phyloP scores from a whole-genome alignment of 2,797 vertebrate species.

The Cuniculus paca region DNA sequence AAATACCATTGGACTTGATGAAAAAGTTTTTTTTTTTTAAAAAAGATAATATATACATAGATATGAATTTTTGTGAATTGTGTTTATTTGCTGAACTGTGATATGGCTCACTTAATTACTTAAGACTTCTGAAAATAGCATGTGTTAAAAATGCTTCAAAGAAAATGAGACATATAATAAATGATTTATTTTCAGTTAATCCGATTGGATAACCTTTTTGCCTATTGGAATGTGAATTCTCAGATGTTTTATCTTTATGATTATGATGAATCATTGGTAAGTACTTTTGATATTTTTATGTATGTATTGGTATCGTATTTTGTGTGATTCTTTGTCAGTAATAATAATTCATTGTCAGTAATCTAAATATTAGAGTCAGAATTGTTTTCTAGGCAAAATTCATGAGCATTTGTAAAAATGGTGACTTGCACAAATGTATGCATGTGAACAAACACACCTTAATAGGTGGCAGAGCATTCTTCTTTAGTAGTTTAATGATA shows the following conservation, averaged over 20 bases:
- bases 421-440: background rate
- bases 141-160: constrained; percentile 60
- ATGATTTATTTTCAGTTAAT: constrained; percentile 92
- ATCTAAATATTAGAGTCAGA: background rate
- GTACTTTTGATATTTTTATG: background rate
- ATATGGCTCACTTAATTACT: constrained; percentile 9
- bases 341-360: constrained; percentile 30
- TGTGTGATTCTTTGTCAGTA: constrained; percentile 27
- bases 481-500: constrained; percentile 55
- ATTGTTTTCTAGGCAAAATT: constrained; percentile 32
- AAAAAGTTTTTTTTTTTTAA: constrained; percentile 55
- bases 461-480: constrained; percentile 38
- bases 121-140: constrained; percentile 57
- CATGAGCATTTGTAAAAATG: background rate
- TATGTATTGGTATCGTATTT: constrained; percentile 11
- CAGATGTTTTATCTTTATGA: constrained; percentile 93
- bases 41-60: background rate
- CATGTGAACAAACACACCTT: background rate
- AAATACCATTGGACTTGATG: background rate
- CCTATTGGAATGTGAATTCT: constrained; percentile 98
- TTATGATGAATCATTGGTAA: constrained; percentile 94
- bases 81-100: constrained; percentile 40
- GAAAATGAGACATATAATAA: constrained; percentile 64
- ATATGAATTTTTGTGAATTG: constrained; percentile 28
- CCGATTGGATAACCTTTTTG: constrained; percentile 96